Conservation (phyloP, 23 tunicate species). For the Clavelina lepadiformis region DNA sequence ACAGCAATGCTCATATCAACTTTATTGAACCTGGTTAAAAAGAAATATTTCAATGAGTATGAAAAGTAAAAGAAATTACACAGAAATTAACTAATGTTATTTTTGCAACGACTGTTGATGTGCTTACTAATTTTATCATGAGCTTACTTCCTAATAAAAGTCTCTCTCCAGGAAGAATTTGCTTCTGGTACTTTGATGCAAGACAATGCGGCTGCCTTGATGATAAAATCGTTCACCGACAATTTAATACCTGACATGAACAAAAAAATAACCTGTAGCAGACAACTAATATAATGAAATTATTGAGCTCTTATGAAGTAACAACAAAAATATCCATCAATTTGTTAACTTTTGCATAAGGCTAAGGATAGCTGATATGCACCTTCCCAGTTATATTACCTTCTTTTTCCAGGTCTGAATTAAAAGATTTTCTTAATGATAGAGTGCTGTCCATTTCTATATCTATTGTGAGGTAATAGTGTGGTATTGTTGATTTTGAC, state of each 20-base stretch:
- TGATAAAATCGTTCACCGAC: conserved; percentile 92
- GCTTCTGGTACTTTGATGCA: conserved; percentile 86
- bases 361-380: no score
- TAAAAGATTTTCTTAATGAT: conserved; percentile 54
- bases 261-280: not conserved
- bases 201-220: conserved; percentile 89
- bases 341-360: no score
- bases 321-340: not conserved
- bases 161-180: conserved; percentile 88
- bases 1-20: conserved; percentile 96
- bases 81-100: not conserved
- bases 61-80: not conserved
- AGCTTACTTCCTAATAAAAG: conserved; percentile 91
- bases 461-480: conserved; percentile 87
- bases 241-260: conserved; percentile 46
- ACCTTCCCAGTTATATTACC: no score
- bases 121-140: no score
- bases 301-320: not conserved
- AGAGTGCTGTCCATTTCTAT: conserved; percentile 69
- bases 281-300: not conserved
- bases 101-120: no score
- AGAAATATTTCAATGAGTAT: not conserved
- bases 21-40: conserved; percentile 41
- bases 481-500: conserved; percentile 94
- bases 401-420: conserved; percentile 36